phyloP scores from a whole-genome alignment of 2,113 vertebrate species.

The Grammomys surdaster region DNA sequence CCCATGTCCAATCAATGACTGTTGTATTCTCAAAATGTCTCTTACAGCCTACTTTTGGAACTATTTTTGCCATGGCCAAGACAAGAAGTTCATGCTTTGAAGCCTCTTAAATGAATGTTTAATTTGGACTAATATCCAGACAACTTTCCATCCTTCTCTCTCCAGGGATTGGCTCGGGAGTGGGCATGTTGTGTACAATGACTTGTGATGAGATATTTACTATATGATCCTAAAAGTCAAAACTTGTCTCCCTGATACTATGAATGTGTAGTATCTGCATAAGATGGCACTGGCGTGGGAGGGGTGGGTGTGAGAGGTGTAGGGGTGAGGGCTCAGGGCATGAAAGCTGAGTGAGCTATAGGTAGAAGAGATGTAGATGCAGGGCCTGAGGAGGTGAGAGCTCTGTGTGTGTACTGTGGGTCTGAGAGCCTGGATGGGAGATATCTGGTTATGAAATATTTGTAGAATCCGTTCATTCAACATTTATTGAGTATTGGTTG shows the following conservation, averaged over 20 bases:
- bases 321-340: background rate
- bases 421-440: background rate
- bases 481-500: background rate
- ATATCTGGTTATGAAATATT: background rate
- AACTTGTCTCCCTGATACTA: background rate
- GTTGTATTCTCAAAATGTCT: background rate
- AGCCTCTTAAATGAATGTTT: slow-evolving; percentile 30
- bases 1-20: background rate
- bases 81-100: slow-evolving; percentile 25
- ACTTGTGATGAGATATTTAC: background rate
- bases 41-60: background rate
- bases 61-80: slow-evolving; percentile 13
- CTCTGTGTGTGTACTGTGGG: background rate
- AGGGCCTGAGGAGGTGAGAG: background rate
- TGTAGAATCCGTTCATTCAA: background rate
- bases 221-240: background rate
- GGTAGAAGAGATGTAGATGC: too few relatives aligned
- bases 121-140: accelerated
- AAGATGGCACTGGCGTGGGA: background rate
- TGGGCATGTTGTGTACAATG: background rate
- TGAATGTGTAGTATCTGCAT: background rate
- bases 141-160: background rate
- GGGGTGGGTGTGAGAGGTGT: background rate
- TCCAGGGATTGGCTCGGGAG: background rate
- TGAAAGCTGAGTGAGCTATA: background rate